phyloP scores from a whole-genome alignment of 2,797 vertebrate species.

The Pseudomugil gertrudae region DNA sequence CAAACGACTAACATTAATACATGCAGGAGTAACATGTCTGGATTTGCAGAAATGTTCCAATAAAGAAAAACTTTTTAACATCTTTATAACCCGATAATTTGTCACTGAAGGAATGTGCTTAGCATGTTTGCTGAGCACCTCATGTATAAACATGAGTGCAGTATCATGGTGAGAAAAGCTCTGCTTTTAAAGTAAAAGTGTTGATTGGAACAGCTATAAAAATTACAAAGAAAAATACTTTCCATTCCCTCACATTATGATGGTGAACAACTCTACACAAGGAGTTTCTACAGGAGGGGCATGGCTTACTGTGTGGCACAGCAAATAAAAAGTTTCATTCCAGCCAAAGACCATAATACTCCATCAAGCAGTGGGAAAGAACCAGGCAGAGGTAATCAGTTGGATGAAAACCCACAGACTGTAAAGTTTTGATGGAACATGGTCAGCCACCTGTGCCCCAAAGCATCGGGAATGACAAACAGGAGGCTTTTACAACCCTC shows the following conservation, averaged over 20 bases:
- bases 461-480: background rate
- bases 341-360: constrained; percentile 7
- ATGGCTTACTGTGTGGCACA: background rate
- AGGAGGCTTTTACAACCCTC: constrained; percentile 7
- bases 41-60: constrained; percentile 4
- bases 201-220: background rate
- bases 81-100: no score
- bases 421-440: constrained; percentile 15
- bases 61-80: no score
- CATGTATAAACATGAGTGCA: no score
- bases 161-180: background rate
- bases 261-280: background rate
- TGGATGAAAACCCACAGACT: constrained; percentile 19
- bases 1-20: no score
- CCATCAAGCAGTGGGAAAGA: background rate
- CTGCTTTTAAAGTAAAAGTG: background rate
- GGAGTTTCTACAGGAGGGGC: background rate
- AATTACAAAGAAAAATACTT: background rate
- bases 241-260: background rate
- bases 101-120: background rate
- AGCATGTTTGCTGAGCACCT: background rate
- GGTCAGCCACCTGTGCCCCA: constrained; percentile 9
- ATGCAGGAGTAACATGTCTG: background rate
- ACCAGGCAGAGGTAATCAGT: constrained; percentile 6
- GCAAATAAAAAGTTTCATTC: background rate